These are phyloP conservation scores for Stratiolaelaps scimitus DNA, from an alignment of 1,140 invertebrate species.

Conservation along the genomic window DNA sequence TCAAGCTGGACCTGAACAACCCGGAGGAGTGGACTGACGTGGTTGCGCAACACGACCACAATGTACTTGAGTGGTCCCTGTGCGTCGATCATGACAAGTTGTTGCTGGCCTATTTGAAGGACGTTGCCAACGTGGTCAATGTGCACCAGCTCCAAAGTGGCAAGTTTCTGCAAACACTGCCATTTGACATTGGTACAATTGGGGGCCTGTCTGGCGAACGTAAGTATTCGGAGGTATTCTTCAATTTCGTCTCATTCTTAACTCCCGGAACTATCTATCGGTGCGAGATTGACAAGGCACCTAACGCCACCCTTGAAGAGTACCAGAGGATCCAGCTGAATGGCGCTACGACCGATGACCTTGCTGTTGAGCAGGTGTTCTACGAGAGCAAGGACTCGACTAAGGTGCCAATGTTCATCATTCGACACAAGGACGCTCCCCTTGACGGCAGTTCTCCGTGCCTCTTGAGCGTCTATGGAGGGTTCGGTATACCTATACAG, in stretches of 20 bases:
- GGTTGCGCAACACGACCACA: constrained; percentile 65
- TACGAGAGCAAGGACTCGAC: constrained; percentile 89
- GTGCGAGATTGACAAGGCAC: constrained; percentile 47
- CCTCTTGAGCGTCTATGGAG: constrained; percentile 90
- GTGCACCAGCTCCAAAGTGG: constrained; percentile 64
- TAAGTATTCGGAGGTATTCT: constrained; percentile 79
- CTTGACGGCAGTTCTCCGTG: constrained; percentile 59
- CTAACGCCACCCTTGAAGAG: neutral
- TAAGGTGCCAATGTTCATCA: constrained; percentile 92
- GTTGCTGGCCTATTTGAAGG: constrained; percentile 76
- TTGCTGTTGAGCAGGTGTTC: constrained; percentile 73
- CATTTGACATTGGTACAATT: constrained; percentile 72
- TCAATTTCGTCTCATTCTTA: constrained; percentile 82
- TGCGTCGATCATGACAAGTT: constrained; percentile 73
- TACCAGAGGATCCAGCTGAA: neutral
- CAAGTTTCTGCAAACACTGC: constrained; percentile 55
- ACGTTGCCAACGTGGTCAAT: constrained; percentile 77
- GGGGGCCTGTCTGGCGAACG: constrained; percentile 68
- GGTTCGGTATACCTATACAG: constrained; percentile 82
- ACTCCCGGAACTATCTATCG: constrained; percentile 79
- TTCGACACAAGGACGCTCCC: constrained; percentile 58
- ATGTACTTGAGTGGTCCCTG: constrained; percentile 76
- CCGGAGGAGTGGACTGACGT: constrained; percentile 61
- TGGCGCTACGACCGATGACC: constrained; percentile 46
- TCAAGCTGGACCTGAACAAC: constrained; percentile 71